Evolutionary conservation across 2,797 vertebrate genomes (phyloP), one percentile per base, ranked within the genome.

Genomic region (Meriones psammophilus): DNA sequence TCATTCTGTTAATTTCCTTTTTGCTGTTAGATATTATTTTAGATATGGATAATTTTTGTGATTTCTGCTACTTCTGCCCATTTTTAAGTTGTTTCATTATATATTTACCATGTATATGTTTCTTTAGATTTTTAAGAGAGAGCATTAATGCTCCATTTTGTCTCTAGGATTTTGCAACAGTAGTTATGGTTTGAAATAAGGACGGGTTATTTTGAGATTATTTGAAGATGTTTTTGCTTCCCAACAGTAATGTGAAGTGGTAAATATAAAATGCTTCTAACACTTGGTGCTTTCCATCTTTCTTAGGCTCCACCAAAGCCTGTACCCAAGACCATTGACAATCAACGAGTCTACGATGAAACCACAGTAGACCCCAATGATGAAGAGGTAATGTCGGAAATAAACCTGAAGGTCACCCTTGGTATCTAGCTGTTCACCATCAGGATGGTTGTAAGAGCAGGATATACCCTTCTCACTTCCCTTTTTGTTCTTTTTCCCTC

Each of bases 241-340:
- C 13, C 33, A 86, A 28, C 8, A 20, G 0, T 92, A 76, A 91
- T 96, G 14, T 76, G 79, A 79, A 96, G 39, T 84, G 62, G 60
- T 92, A 54, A n/a, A 93, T 89, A 4, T 87, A 50, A 90, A 96
- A 84, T 93, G 3, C 30, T 92, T 91, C 50, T 91, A n/a, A 95
- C 80, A 10, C 46, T 56, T 85, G 24, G 69, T 84, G 22, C 9
- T 92, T 96, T 90, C 83, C 89, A 8, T 95, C 90, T 79, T 83
- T 33, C 92, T 89, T 96, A 99, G 99, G 99, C 99, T 17, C 99
- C 99, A 46, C 99, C 99, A 88, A 99, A 99, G 98, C 98, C 99
- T 28, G 62, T 99, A 96, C 99, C 99, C 24, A 99, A 99, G 98
- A 99, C 99, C 0, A 99, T 99, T 98, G 99, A 99, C 97, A 99